Percentiles rank a stretch among this genome's conserved stretches.
Evolutionary conservation across 2,888 invertebrate genomes (phyloP).

Genomic region (Apamea sordens): DNA sequence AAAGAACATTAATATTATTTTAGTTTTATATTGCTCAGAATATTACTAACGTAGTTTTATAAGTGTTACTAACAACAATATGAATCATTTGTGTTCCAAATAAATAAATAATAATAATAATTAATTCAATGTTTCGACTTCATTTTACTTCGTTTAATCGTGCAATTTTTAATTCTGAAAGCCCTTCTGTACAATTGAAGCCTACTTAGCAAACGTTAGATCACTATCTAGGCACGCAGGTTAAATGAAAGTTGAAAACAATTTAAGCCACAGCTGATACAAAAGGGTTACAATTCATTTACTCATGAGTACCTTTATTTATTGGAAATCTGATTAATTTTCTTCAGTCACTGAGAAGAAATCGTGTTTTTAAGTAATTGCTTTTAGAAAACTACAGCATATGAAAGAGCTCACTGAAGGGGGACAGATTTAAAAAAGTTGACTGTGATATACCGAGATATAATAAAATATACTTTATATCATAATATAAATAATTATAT

Average conservation of each 20-base stretch:
- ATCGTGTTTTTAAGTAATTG: not conserved
- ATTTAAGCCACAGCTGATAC: conserved; percentile 42
- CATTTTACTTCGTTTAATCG: not conserved
- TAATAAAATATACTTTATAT: no score
- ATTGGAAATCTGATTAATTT: conserved; percentile 40
- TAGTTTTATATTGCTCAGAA: no score
- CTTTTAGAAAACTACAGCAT: not conserved
- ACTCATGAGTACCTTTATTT: conserved; percentile 36
- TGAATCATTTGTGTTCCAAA: no score
- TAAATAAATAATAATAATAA: no score
- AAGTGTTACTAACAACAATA: no score
- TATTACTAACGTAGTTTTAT: no score
- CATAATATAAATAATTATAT: no score
- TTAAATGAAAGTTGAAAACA: conserved; percentile 61
- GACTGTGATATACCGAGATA: not conserved
- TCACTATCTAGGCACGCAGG: conserved; percentile 63
- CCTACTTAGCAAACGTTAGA: conserved; percentile 40
- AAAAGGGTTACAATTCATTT: conserved; percentile 46
- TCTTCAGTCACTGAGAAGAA: not conserved
- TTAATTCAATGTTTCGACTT: not conserved
- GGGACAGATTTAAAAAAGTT: not conserved
- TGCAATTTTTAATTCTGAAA: conserved; percentile 13
- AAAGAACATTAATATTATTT: not conserved
- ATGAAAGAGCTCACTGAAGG: not conserved
- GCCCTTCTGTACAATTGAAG: conserved; percentile 24